phyloP scores from a whole-genome alignment of 2,797 vertebrate species.

The Odontamblyopus rebecca region DNA sequence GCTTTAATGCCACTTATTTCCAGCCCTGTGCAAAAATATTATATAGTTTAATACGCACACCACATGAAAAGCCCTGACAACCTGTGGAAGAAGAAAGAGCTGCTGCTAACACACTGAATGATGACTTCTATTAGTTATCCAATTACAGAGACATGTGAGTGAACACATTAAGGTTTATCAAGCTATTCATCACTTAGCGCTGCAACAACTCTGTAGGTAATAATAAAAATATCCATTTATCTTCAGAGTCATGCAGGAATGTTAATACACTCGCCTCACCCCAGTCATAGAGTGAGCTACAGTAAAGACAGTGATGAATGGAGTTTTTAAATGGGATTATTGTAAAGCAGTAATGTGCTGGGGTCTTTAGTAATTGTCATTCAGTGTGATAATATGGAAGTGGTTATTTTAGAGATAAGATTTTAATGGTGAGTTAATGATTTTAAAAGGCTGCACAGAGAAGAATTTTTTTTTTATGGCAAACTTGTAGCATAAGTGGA shows the following conservation, averaged over 20 bases:
- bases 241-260: slow-evolving; percentile 28
- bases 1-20: neutral
- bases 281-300: slow-evolving; percentile 16
- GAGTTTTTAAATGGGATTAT: slow-evolving; percentile 20
- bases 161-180: slow-evolving; percentile 32
- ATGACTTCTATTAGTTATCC: slow-evolving; percentile 58
- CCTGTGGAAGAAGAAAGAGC: slow-evolving; percentile 6
- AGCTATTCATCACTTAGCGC: slow-evolving; percentile 52
- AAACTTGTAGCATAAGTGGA: no score
- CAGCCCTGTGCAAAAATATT: neutral
- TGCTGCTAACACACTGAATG: slow-evolving; percentile 41
- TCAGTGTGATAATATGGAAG: neutral
- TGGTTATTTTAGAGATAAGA: no score
- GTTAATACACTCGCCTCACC: slow-evolving; percentile 13
- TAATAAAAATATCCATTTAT: slow-evolving; percentile 53
- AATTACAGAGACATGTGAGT: slow-evolving; percentile 58
- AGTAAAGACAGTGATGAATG: slow-evolving; percentile 25
- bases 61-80: slow-evolving; percentile 3
- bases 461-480: no score
- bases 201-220: slow-evolving; percentile 48
- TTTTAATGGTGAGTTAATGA: no score
- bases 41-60: neutral
- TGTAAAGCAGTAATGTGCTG: slow-evolving; percentile 7
- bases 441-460: no score
- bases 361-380: slow-evolving; percentile 22